A percentile compares a stretch with the other conserved stretches of the same genome.
Evolutionary conservation across 37 sponge, comb jelly and placozoan genomes (phyloP).

Genomic region (Ephydatia muelleri): DNA sequence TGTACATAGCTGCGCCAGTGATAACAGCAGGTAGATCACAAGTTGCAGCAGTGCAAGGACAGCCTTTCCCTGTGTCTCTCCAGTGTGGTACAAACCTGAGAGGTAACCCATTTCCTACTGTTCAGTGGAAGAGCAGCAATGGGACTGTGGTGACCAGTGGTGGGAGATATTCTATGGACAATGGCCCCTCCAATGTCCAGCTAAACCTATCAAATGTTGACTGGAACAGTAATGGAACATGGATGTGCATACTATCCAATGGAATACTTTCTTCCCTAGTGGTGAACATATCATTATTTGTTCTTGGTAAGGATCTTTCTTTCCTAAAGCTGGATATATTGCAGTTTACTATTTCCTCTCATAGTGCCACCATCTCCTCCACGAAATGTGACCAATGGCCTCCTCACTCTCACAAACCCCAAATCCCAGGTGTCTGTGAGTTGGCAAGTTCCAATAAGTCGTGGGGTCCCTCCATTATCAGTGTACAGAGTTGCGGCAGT

Average conservation of each 20-base stretch:
- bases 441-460: no score
- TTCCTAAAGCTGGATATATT: no score
- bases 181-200: slow-evolving; percentile 1
- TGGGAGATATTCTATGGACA: background rate
- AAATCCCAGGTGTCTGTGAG: no score
- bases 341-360: no score
- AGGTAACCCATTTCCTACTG: slow-evolving; percentile 17
- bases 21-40: background rate
- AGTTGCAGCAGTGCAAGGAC: background rate
- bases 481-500: no score
- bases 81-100: slow-evolving; percentile 23
- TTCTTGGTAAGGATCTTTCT: no score
- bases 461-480: no score
- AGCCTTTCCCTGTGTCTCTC: background rate
- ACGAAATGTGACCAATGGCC: no score
- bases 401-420: no score
- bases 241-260: slow-evolving; percentile 9
- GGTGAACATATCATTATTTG: no score
- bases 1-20: slow-evolving; percentile 16
- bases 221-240: slow-evolving; percentile 4
- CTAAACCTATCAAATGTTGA: background rate
- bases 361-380: no score
- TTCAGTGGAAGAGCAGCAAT: slow-evolving; percentile 16
- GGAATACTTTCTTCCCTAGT: no score
- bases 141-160: background rate